Base-by-base conservation (phyloP, 2,113 vertebrate species). In the Vulpes vulpes region DNA sequence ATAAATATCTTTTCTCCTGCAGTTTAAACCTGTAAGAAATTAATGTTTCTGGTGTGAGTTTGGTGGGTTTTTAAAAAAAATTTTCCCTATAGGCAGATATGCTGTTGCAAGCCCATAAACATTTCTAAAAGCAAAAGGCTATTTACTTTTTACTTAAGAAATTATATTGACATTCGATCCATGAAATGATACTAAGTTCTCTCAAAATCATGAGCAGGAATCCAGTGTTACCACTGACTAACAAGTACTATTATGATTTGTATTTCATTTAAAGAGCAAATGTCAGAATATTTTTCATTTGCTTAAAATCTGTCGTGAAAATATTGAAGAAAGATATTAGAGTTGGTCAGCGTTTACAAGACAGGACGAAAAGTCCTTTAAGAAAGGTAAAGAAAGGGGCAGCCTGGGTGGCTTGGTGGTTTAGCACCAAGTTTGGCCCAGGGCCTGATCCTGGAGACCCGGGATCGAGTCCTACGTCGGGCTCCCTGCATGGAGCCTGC, bases 221-320 rank as follows among this genome's bases (percentile, higher is more conserved):
- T 88, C 32, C 35, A 57, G 67, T 88, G 27, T 22, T 67, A 30
- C 8, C 25, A 87, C 2, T 83, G 55, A 91, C 49, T 64, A 38
- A 87, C 5, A 62, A 60, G 76, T 27, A 43, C 23, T 43, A 27
- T 27, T 76, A 62, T 19, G 55, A 60, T 38, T 57, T 80, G 9
- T 11, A 73, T 90, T 96, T 96, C 8, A 91, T 79, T 87, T 92
- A 17, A 95, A 92, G 16, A 59, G 7, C 22, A 95, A 92, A 89
- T 80, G 78, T 89, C 74, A 87, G 82, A 89, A 64, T 2, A 81
- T 38, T 17, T 78, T 89, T 78, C 90, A 30, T 67, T 98, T 73
- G 27, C 19, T 84, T 74, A 82, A 96, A 86, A 35, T 65, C 22
- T 96, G 27, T 43, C 82, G 12, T 57, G 53, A 95, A 82, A 57